Evolutionary conservation across 92 coral and sea anemone species (phyloP).

Genomic region (Plumapathes pennacea): DNA sequence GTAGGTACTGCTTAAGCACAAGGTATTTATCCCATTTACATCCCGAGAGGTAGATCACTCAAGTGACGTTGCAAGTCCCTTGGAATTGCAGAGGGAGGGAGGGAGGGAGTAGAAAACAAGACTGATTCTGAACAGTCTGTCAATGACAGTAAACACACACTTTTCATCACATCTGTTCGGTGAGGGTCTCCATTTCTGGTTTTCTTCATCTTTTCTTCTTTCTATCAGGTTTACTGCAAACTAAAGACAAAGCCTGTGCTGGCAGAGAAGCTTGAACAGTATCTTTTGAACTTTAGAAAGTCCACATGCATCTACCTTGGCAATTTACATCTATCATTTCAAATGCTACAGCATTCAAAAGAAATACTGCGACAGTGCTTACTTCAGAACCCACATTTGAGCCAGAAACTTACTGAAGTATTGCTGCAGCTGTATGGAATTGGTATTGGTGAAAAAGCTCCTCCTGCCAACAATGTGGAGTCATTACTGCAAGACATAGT

Average conservation of each 20-base stretch:
- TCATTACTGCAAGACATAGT: conserved; percentile 33
- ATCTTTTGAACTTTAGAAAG: conserved; percentile 73
- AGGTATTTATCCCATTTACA: too few relatives aligned
- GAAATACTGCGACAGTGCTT: conserved; percentile 49
- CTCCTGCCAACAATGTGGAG: not conserved
- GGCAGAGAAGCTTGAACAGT: conserved; percentile 68
- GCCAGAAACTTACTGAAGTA: conserved; percentile 40
- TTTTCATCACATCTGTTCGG: too few relatives aligned
- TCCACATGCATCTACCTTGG: conserved; percentile 62
- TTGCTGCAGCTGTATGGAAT: conserved; percentile 58
- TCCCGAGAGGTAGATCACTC: too few relatives aligned
- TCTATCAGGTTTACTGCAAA: conserved; percentile 53
- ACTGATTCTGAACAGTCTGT: too few relatives aligned
- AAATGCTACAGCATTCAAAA: conserved; percentile 51
- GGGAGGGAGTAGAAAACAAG: too few relatives aligned
- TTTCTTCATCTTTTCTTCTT: not conserved
- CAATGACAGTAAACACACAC: too few relatives aligned
- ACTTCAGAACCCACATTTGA: conserved; percentile 73
- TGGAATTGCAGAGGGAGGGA: too few relatives aligned
- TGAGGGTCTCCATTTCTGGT: not conserved
- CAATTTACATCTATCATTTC: conserved; percentile 45
- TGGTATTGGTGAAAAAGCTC: conserved; percentile 23
- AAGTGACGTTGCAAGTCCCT: too few relatives aligned
- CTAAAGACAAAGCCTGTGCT: conserved; percentile 63
- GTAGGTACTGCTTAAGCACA: too few relatives aligned